Evolutionary conservation across 2,113 vertebrate genomes (phyloP).

Genomic region (Scytalopus superciliaris): DNA sequence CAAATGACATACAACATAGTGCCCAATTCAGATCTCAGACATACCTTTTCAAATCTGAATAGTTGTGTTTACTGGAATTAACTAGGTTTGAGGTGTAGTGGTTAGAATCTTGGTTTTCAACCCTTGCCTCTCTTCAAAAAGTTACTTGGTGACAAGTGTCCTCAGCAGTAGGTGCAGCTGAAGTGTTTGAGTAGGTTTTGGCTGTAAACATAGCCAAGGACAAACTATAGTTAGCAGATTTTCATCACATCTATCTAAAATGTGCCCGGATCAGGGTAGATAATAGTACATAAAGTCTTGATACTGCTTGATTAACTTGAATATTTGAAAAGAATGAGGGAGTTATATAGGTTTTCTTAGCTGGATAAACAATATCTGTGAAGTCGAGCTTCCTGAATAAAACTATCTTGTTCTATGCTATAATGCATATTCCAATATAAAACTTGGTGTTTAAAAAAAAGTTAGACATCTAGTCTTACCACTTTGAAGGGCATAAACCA

Average conservation of each 20-base stretch:
- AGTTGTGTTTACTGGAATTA: background rate
- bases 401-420: background rate
- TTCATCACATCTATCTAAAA: background rate
- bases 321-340: background rate
- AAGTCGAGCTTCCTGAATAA: background rate
- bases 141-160: background rate
- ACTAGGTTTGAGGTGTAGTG: background rate
- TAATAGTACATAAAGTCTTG: background rate
- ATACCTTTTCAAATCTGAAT: background rate
- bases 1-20: background rate
- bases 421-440: background rate
- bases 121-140: background rate
- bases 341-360: background rate
- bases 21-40: background rate
- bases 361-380: background rate
- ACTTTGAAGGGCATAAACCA: background rate
- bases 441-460: background rate
- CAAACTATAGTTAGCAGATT: background rate
- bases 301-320: background rate
- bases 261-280: background rate
- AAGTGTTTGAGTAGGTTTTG: background rate
- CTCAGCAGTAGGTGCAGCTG: background rate
- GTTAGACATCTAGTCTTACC: background rate
- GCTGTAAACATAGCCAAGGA: background rate
- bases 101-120: background rate